phyloP scores from a whole-genome alignment of 2,113 vertebrate species.

The Oryzias curvinotus region DNA sequence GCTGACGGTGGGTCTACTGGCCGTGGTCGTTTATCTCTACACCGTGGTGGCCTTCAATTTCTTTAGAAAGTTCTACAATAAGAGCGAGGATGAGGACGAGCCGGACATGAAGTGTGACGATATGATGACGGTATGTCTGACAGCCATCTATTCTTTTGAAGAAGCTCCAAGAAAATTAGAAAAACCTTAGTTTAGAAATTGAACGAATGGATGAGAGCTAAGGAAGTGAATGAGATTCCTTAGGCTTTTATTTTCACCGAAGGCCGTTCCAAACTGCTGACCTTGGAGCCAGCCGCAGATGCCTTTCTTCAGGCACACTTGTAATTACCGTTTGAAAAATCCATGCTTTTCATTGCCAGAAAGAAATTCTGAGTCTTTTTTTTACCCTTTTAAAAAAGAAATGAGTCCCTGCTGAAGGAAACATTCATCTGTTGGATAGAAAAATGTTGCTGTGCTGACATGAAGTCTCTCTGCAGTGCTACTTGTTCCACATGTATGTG shows the following conservation, averaged over 20 bases:
- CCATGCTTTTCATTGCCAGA: not conserved
- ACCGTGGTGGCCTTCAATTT: constrained; percentile 99
- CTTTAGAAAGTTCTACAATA: constrained; percentile 99
- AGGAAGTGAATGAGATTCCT: constrained; percentile 13
- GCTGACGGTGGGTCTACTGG: constrained; percentile 92
- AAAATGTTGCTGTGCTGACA: no score
- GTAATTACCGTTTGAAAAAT: no score
- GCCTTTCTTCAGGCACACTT: no score
- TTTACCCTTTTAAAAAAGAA: not conserved
- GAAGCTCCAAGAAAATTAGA: constrained; percentile 5
- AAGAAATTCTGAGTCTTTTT: not conserved
- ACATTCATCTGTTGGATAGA: no score
- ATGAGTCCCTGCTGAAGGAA: no score
- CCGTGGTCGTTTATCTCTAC: constrained; percentile 96
- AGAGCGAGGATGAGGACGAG: constrained; percentile 93
- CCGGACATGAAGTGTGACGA: constrained; percentile 99
- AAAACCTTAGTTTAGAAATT: not conserved
- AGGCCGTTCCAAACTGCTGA: not conserved
- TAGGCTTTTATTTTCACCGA: constrained; percentile 1
- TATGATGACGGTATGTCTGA: constrained; percentile 90
- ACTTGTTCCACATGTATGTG: constrained; percentile 98
- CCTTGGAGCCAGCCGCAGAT: constrained; percentile 13
- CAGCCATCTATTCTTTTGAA: not conserved
- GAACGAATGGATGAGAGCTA: not conserved
- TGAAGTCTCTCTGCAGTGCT: constrained; percentile 79